phyloP scores from a whole-genome alignment of 2,888 invertebrate genomes.

The Mythimna vitellina region DNA sequence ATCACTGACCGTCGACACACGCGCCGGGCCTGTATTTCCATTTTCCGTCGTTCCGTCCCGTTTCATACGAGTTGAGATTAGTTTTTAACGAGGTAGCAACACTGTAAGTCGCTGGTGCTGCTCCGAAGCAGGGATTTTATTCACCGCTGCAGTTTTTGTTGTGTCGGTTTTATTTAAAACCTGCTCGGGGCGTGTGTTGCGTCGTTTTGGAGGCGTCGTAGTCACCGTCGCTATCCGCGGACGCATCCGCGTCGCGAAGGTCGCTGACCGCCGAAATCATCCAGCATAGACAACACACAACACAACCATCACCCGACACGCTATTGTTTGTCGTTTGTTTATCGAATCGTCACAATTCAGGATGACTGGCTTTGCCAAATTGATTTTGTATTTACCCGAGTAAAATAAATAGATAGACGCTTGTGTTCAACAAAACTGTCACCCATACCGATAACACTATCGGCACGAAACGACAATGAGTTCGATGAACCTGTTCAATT shows the following conservation, averaged over 20 bases:
- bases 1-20: conserved; percentile 83
- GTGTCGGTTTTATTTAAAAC: conserved; percentile 73
- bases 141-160: conserved; percentile 73
- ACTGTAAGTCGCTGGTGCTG: conserved; percentile 67
- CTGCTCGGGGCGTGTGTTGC: conserved; percentile 71
- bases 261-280: conserved; percentile 87
- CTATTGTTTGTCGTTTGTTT: conserved; percentile 4
- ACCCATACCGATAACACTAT: conserved; percentile 69
- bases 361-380: conserved; percentile 22
- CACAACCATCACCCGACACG: conserved; percentile 22
- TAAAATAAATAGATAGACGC: conserved; percentile 20
- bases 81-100: conserved; percentile 77
- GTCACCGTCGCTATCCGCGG: conserved; percentile 63
- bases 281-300: conserved; percentile 79
- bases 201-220: conserved; percentile 70
- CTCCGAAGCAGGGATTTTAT: conserved; percentile 67
- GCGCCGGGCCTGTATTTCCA: conserved; percentile 75
- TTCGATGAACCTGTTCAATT: conserved; percentile 74
- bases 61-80: conserved; percentile 79
- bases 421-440: conserved; percentile 43
- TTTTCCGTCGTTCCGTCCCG: conserved; percentile 72
- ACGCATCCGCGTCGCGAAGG: conserved; percentile 83
- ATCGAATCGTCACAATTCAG: conserved; percentile 40
- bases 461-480: conserved; percentile 68
- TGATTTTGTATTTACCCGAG: conserved; percentile 6